Base-by-base conservation (phyloP, 92 coral and sea anemone species). In the Desmophyllum pertusum region DNA sequence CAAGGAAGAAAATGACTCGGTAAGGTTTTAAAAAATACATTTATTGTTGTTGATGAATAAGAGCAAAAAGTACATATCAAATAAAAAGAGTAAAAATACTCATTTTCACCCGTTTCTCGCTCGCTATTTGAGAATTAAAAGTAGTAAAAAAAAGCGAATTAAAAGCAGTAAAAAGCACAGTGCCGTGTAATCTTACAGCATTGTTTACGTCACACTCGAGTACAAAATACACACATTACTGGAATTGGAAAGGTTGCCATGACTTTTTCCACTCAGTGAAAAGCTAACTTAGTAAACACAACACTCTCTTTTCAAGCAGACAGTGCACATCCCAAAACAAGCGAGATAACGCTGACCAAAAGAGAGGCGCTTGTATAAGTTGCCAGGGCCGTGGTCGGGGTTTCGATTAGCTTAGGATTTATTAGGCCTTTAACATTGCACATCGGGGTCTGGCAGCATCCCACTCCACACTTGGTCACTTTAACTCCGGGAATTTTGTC, bases 381-480 rank as follows among this genome's bases (percentile, higher is more conserved):
- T 35, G 65, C 79, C 79, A 75, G 31, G 27, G 38, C 35, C 65
- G 62, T 30, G 14, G 51, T 18, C 0, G 79, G 64, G 23, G 40
- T 41, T 36, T 55, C 30, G 27, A 75, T 0, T 14, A 66, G 46
- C 36, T 75, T 75, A 29, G 79, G 79, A 14, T 75, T 30, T 5
- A 75, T 66, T 1, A 75, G 61, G 19, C 35, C 43, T 15, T 23
- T 35, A 33, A 33, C 52, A 45, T 75, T 75, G 65, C 79, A 75
- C 79, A 75, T 50, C 38, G 43, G 19, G 14, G 79, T 51, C 42
- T 52, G 45, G 6, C 79, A 75, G 33, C 79, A 75, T 2, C 46
- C 79, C 65, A 52, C 79, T 4, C 79, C 79, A 19, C 79, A 75
- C n/a, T 50, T 75, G 66, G 65, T 75, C 30, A 75, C 79, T 52